Base-by-base conservation (phyloP, 1,140 invertebrate species). In the Popillia japonica region DNA sequence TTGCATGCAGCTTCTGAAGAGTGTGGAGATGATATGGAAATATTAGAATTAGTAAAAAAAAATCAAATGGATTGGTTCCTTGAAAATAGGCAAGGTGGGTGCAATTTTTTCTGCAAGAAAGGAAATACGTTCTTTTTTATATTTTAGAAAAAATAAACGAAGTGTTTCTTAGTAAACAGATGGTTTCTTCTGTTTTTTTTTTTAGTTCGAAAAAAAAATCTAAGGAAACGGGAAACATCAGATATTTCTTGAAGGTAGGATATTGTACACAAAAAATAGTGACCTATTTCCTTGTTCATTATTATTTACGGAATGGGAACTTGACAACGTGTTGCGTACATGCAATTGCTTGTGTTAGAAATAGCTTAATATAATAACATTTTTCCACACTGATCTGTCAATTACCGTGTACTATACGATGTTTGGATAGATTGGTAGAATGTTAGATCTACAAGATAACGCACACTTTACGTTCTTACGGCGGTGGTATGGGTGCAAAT, bases 91-190 rank as follows among this genome's bases (percentile, higher is more conserved):
- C 61, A 68, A 4, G 61, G 61, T 68, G 61, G 22, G 61, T 34
- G 61, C 61, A 68, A 68, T 68, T 7, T 68, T 68, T 68, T 68
- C 9, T 48, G 61, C 22, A 27, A 27, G 61, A 68, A 68, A 68
- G 61, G 61, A 68, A 68, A 68, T 68, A 68, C 61, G 11, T 68
- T 68, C 11, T 68, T 23, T 68, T 68, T 34, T 68, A 27, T 10
- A 22, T 8, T 17, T 22, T 22, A 11, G 4, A 68, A 68, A 68
- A 68, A 68, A 68, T 68, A 68, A 68, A 68, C 14, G 61, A 68
- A 34, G 61, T 68, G 61, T 68, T 68, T 22, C 17, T 17, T 23
- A 22, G 22, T 22, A 68, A 68, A 68, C 61, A 68, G 61, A 68
- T 68, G 61, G 61, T 68, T 68, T 68, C n/a, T n/a, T n/a, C 48